Conservation (phyloP, 2,797 vertebrate genomes). For the Allobates femoralis region DNA sequence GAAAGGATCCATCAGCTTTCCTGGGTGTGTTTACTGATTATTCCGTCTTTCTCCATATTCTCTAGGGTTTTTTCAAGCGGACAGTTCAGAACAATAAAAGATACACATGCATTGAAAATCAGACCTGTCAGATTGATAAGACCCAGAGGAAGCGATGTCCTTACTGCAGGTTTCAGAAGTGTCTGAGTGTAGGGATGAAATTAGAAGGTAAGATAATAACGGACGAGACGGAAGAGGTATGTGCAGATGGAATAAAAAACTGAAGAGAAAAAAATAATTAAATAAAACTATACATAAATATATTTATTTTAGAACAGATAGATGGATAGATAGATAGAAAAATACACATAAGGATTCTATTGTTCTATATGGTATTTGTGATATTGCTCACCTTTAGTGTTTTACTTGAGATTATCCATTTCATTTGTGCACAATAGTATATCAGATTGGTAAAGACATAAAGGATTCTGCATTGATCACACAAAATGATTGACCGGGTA, state of each 20-base stretch:
- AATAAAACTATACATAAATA: neutral
- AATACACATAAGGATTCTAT: too few relatives aligned
- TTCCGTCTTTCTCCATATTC: conserved; percentile 61
- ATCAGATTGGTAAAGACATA: neutral
- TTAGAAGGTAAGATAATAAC: conserved; percentile 90
- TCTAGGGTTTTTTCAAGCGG: conserved; percentile 98
- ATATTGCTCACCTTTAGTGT: too few relatives aligned
- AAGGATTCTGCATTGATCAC: neutral
- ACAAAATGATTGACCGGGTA: neutral
- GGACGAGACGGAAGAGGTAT: neutral
- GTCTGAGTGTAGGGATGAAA: conserved; percentile 98
- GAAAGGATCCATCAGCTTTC: neutral
- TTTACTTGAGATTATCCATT: neutral
- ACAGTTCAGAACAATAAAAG: conserved; percentile 99
- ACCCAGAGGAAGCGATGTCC: conserved; percentile 98
- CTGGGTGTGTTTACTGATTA: neutral
- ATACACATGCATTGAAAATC: conserved; percentile 99
- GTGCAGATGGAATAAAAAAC: neutral
- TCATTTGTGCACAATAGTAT: neutral
- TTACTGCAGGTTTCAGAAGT: conserved; percentile 99
- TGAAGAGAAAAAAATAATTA: too few relatives aligned
- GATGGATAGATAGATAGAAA: too few relatives aligned
- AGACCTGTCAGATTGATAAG: conserved; percentile 99
- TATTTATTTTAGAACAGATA: neutral
- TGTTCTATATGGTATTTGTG: neutral